Base-by-base conservation (phyloP, 1,140 invertebrate species). In the Triops cancriformis region DNA sequence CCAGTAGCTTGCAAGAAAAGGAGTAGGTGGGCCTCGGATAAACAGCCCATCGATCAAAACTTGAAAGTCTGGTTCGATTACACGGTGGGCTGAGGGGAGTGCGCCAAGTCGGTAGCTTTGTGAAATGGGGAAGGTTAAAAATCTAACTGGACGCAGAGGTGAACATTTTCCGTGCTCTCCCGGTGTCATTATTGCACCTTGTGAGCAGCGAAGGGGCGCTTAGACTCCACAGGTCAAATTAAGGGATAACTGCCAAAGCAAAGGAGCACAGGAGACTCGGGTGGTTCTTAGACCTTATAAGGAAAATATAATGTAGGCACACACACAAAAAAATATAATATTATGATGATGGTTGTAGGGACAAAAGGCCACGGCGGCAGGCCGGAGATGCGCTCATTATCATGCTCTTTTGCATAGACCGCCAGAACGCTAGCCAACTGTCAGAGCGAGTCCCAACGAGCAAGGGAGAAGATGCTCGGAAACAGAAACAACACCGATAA, bases 381-480 rank as follows among this genome's bases (percentile, higher is more conserved):
- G 51, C 51, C 51, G 51, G 51, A 64, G 51, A 64, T 64, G 51
- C 51, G 51, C 51, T 64, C 51, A 64, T 64, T 64, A 64, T 64
- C 10, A 64, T n/a, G 51, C 51, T 64, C 51, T 23, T 64, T 64
- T 64, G 51, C 51, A 64, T 64, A 64, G 51, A 64, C 51, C 51
- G 51, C 51, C 51, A 18, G n/a, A 64, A 64, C 51, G 51, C 51
- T 64, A 64, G 51, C 51, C 51, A 64, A 64, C 51, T 64, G 51
- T 64, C 51, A 64, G 51, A 7, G 7, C 31, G 31, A 37, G 31
- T 37, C 2, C 2, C 31, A 37, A 7, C 7, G 31, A 37, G 31
- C 7, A 37, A 37, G 31, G 7, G 31, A 37, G 7, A 37, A 37
- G 31, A 7, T 37, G 7, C 31, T 4, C 2, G 2, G 7, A 37